A percentile compares a stretch with the other conserved stretches of the same genome.
phyloP scores from a whole-genome alignment of 1,140 invertebrate species.

The Subanguina moxae region DNA sequence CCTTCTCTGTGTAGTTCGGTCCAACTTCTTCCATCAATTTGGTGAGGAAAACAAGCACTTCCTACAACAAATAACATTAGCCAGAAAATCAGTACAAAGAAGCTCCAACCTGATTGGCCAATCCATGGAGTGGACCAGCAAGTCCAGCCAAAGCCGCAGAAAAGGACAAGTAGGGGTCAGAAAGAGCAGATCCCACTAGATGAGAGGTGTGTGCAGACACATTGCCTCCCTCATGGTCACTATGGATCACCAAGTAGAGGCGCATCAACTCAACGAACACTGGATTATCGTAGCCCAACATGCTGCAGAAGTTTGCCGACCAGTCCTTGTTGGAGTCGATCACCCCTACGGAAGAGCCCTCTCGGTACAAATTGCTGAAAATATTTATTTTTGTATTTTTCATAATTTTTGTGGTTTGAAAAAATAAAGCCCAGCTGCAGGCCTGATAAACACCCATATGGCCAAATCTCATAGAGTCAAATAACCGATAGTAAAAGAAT shows the following conservation, averaged over 20 bases:
- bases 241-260: constrained; percentile 89
- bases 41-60: constrained; percentile 78
- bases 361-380: constrained; percentile 74
- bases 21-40: constrained; percentile 74
- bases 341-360: constrained; percentile 78
- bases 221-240: constrained; percentile 71
- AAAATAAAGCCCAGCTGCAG: too few relatives aligned
- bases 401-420: too few relatives aligned
- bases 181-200: constrained; percentile 86
- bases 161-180: constrained; percentile 85
- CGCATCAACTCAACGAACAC: constrained; percentile 87
- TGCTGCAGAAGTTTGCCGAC: constrained; percentile 84
- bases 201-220: constrained; percentile 87
- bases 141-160: constrained; percentile 88
- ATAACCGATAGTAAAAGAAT: too few relatives aligned
- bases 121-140: constrained; percentile 87
- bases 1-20: constrained; percentile 75
- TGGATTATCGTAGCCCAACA: constrained; percentile 83
- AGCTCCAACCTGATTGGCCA: constrained; percentile 76
- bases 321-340: constrained; percentile 86
- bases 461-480: too few relatives aligned
- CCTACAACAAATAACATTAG: constrained; percentile 58
- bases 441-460: too few relatives aligned
- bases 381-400: constrained; percentile 10
- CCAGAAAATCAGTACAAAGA: background rate